These are phyloP conservation scores for Glyphotaelius pellucidus DNA, from an alignment of 2,888 invertebrate species.

Conservation along the genomic window DNA sequence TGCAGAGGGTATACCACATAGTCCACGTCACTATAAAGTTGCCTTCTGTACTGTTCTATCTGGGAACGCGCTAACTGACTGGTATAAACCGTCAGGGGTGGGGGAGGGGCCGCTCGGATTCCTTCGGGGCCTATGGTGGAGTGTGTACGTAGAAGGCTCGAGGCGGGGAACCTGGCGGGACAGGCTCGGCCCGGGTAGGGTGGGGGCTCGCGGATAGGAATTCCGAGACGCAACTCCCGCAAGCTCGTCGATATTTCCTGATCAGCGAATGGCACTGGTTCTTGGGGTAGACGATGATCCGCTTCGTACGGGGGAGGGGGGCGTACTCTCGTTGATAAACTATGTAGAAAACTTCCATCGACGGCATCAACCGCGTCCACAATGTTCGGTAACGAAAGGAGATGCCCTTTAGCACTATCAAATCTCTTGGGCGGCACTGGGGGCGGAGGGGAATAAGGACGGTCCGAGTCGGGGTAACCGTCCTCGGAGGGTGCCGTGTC, in stretches of 20 bases:
- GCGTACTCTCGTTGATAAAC: constrained; percentile 69
- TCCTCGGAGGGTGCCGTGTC: constrained; percentile 80
- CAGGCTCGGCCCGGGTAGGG: constrained; percentile 80
- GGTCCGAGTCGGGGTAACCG: constrained; percentile 73
- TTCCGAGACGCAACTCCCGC: constrained; percentile 68
- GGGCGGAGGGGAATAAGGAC: constrained; percentile 77
- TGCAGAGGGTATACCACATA: constrained; percentile 94
- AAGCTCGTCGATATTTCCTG: constrained; percentile 65
- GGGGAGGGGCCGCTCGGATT: constrained; percentile 80
- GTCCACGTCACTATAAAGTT: constrained; percentile 93
- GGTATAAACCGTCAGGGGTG: constrained; percentile 84
- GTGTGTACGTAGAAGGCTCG: constrained; percentile 80
- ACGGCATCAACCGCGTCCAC: constrained; percentile 71
- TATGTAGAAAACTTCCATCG: constrained; percentile 61
- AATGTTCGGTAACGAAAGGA: constrained; percentile 75
- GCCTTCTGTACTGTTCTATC: constrained; percentile 92
- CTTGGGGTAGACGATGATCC: constrained; percentile 76
- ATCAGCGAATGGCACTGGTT: constrained; percentile 70
- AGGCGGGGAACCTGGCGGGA: constrained; percentile 73
- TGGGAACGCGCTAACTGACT: constrained; percentile 85
- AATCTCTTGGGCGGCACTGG: constrained; percentile 85
- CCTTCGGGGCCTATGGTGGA: constrained; percentile 72
- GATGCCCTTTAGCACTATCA: constrained; percentile 77
- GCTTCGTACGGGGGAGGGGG: constrained; percentile 86
- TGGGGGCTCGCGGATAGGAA: constrained; percentile 80